These are phyloP conservation scores for Metaphire vulgaris DNA, from an alignment of 1,140 invertebrate species.

Conservation along the genomic window DNA sequence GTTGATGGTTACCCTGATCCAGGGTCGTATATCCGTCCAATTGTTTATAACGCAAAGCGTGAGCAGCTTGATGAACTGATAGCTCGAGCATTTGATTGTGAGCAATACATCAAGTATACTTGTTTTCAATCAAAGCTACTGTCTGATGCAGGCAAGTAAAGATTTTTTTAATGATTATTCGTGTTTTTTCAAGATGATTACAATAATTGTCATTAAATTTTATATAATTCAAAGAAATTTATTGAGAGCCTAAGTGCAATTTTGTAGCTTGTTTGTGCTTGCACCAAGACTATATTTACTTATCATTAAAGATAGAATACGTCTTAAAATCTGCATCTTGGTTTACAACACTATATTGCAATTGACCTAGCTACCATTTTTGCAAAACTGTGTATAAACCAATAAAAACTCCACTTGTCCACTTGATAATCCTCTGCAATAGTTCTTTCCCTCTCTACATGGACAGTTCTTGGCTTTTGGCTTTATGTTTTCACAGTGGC, in stretches of 20 bases:
- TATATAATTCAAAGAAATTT: neutral
- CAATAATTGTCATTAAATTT: neutral
- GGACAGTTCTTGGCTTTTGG: too few species aligned
- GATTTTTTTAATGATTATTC: neutral
- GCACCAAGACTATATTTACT: too few species aligned
- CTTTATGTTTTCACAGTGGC: too few species aligned
- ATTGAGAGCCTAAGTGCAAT: constrained; percentile 25
- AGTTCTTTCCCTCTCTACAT: too few species aligned
- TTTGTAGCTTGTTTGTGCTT: constrained; percentile 31
- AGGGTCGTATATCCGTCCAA: constrained; percentile 78
- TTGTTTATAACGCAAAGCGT: constrained; percentile 73
- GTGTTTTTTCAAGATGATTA: constrained; percentile 12
- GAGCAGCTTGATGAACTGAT: constrained; percentile 77
- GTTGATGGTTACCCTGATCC: constrained; percentile 70
- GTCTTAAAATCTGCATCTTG: too few species aligned
- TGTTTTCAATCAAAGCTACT: constrained; percentile 79
- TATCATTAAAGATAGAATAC: too few species aligned
- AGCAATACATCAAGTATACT: constrained; percentile 75
- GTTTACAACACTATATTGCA: too few species aligned
- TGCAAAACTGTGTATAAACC: too few species aligned
- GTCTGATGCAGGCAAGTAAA: constrained; percentile 68
- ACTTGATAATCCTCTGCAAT: too few species aligned
- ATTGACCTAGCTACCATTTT: too few species aligned
- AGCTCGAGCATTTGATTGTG: constrained; percentile 73
- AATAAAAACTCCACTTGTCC: too few species aligned